Evolutionary conservation across 1,140 invertebrate species (phyloP).

Genomic region (Colletes gigas): DNA sequence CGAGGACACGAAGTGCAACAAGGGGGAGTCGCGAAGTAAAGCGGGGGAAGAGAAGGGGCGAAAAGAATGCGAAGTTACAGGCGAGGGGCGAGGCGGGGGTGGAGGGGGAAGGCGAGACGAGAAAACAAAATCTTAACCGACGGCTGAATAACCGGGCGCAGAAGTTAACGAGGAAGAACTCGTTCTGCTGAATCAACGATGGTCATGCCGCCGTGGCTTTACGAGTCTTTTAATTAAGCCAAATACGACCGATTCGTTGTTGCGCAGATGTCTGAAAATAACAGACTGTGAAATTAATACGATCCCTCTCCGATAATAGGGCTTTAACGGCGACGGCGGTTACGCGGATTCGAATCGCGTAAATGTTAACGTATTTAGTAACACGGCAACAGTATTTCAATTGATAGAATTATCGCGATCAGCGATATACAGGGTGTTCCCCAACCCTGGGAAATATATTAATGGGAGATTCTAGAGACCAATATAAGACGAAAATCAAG

Average conservation of each 20-base stretch:
- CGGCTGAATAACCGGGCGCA: not conserved
- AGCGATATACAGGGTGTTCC: not conserved
- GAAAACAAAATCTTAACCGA: not conserved
- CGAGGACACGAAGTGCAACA: too few relatives aligned
- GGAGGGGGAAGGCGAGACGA: not conserved
- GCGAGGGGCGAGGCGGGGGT: too few relatives aligned
- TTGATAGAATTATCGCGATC: constrained; percentile 24
- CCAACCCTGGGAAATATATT: too few relatives aligned
- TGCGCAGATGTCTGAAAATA: not conserved
- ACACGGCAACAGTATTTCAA: constrained; percentile 36
- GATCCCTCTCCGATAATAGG: not conserved
- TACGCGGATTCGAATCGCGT: too few relatives aligned
- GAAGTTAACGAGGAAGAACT: constrained; percentile 6
- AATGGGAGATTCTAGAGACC: too few relatives aligned
- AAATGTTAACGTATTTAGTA: too few relatives aligned
- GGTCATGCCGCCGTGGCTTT: constrained; percentile 7
- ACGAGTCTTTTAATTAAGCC: constrained; percentile 19
- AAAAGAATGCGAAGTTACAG: not conserved
- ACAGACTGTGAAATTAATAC: constrained; percentile 48
- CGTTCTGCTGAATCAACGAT: not conserved
- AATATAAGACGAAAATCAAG: too few relatives aligned
- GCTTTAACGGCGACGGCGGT: not conserved
- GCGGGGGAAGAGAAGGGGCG: not conserved
- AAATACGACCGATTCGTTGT: constrained; percentile 10
- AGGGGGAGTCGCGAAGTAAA: too few relatives aligned